Base-by-base conservation (phyloP, 2,888 invertebrate genomes). In the Microctonus aethiopoides region DNA sequence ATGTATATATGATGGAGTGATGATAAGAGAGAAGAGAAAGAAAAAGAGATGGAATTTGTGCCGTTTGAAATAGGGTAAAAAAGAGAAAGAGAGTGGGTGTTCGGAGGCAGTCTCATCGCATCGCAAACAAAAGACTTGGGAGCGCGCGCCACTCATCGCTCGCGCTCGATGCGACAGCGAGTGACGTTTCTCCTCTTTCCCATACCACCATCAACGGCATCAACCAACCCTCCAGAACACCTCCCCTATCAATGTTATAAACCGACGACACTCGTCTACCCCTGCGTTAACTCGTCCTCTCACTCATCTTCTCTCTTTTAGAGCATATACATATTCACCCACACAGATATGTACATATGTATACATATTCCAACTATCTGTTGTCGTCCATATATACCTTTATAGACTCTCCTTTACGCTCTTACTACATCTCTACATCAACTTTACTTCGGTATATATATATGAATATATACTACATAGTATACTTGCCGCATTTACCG, bases 91-190 rank as follows among this genome's bases (percentile, higher is more conserved):
- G 72, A 71, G 61, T 65, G 66, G 63, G 64, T 46, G 64, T 46
- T 22, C 26, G 57, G 41, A 24, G 46, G 62, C 16, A 46, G 16
- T 46, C 41, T 39, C 39, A 61, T 26, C 60, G 24, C 77, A 82
- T 82, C 80, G 83, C 84, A 84, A 84, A 84, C 84, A 84, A 84
- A 84, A 84, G 84, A 84, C 84, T 83, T 83, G 80, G 82, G 54
- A 64, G 81, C 80, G 82, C 81, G 83, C 81, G 83, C 82, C 80
- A 83, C 83, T 83, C 83, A 81, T 83, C 82, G 83, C 78, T 80
- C 79, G 81, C 78, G 81, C 79, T 81, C 80, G 79, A 83, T 83
- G 83, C 82, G 84, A 82, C 84, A 83, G 82, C 84, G 83, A 84
- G 82, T 84, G 84, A 83, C 83, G 70, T 68, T 46, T n/a, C 60